Evolutionary conservation across 2,113 vertebrate genomes (phyloP).

Genomic region (Proteles cristata): DNA sequence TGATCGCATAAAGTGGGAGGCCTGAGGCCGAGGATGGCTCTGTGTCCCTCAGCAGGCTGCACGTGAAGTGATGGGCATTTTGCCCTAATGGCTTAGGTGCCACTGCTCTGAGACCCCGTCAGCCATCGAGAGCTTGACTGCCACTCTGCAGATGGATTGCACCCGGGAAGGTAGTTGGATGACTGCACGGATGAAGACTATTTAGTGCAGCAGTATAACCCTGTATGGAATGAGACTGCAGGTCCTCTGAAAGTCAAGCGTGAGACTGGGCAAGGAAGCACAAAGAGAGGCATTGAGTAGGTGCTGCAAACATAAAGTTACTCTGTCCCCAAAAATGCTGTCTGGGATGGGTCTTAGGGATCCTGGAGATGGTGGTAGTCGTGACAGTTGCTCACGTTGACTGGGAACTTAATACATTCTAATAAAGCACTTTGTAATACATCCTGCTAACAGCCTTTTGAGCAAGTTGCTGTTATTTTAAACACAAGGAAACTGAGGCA

Average conservation of each 20-base stretch:
- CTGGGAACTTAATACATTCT: neutral
- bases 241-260: neutral
- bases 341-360: neutral
- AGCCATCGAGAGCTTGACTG: neutral
- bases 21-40: neutral
- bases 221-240: neutral
- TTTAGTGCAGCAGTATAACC: neutral
- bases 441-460: neutral
- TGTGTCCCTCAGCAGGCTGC: neutral
- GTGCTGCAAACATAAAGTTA: neutral
- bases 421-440: neutral
- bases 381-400: neutral
- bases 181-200: neutral
- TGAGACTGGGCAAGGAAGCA: neutral
- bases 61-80: rapidly evolving
- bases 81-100: neutral
- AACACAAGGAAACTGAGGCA: slow-evolving; percentile 25
- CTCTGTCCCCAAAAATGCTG: neutral
- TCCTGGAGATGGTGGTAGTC: no score
- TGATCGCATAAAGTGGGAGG: slow-evolving; percentile 59
- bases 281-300: neutral
- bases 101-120: neutral
- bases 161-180: neutral
- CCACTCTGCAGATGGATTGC: neutral
- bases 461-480: neutral